Conservation (phyloP, 2,888 invertebrate genomes). For the Acleris emargana region DNA sequence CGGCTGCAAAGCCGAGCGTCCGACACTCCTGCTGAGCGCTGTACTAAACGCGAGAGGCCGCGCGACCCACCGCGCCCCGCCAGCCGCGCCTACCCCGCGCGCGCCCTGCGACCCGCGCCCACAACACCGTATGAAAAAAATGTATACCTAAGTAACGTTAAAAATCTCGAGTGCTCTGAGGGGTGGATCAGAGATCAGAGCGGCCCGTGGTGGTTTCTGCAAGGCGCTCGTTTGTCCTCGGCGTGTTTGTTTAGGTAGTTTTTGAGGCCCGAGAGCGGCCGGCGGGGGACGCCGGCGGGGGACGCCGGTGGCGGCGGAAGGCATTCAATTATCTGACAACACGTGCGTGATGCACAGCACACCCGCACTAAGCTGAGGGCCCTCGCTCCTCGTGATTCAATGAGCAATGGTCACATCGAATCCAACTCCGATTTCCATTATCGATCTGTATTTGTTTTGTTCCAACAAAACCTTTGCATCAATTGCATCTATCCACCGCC, state of each 20-base stretch:
- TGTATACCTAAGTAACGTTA: slow-evolving; percentile 53
- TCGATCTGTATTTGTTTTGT: slow-evolving; percentile 7
- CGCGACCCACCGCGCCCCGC: slow-evolving; percentile 72
- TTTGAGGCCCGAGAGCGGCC: slow-evolving; percentile 43
- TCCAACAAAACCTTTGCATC: background rate
- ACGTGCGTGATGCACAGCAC: slow-evolving; percentile 73
- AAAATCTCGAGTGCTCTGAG: slow-evolving; percentile 62
- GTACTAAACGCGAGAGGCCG: slow-evolving; percentile 80
- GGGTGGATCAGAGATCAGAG: slow-evolving; percentile 46
- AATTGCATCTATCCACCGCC: background rate
- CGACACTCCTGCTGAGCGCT: slow-evolving; percentile 83
- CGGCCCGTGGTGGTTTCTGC: slow-evolving; percentile 45
- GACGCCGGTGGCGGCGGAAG: slow-evolving; percentile 47
- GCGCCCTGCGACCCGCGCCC: slow-evolving; percentile 71
- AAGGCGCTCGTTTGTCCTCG: slow-evolving; percentile 47
- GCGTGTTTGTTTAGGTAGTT: slow-evolving; percentile 53
- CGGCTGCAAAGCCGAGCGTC: slow-evolving; percentile 80
- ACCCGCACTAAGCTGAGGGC: slow-evolving; percentile 54
- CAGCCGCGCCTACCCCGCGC: slow-evolving; percentile 59
- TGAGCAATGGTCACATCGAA: slow-evolving; percentile 49
- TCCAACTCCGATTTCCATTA: slow-evolving; percentile 39
- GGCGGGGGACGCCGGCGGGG: slow-evolving; percentile 39
- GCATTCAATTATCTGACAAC: slow-evolving; percentile 77
- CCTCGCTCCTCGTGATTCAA: slow-evolving; percentile 61
- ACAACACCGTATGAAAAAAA: slow-evolving; percentile 66